A percentile compares a stretch with the other conserved stretches of the same genome.
phyloP scores from a whole-genome alignment of 2,797 vertebrate genomes.

The Pachyuromys duprasi region DNA sequence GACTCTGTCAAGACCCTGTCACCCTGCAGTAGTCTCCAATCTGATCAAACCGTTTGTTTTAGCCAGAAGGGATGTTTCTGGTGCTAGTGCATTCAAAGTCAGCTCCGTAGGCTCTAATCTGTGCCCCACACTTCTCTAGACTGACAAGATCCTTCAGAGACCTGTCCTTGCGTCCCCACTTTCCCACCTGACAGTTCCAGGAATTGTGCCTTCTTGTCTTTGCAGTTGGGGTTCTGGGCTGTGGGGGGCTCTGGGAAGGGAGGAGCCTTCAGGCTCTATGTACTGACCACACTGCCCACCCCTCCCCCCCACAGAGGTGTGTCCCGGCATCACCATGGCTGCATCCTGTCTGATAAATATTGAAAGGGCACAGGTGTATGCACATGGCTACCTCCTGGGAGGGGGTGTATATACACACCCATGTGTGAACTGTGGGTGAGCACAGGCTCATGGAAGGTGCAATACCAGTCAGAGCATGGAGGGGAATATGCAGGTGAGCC shows the following conservation, averaged over 20 bases:
- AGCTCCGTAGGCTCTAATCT: neutral
- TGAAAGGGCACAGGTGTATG: accelerated
- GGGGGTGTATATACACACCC: neutral
- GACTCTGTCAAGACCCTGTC: neutral
- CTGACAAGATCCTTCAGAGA: neutral
- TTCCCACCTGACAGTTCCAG: neutral
- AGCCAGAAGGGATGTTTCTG: neutral
- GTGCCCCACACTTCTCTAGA: neutral
- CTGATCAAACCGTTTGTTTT: neutral
- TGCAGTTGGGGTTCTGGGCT: slow-evolving; percentile 86
- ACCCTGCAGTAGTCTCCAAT: neutral
- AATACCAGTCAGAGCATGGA: neutral
- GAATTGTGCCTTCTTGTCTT: slow-evolving; percentile 89
- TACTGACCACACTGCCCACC: neutral
- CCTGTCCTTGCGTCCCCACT: neutral
- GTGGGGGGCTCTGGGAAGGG: slow-evolving; percentile 82
- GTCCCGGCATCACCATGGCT: neutral
- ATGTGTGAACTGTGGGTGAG: neutral
- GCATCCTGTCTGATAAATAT: neutral
- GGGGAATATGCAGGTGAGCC: neutral
- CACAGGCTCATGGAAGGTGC: neutral
- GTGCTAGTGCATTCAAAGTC: accelerated
- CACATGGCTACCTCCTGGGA: neutral
- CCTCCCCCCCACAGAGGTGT: neutral
- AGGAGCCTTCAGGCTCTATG: neutral